Evolutionary conservation across 2,888 invertebrate species (phyloP).

Genomic region (Acleris literana): DNA sequence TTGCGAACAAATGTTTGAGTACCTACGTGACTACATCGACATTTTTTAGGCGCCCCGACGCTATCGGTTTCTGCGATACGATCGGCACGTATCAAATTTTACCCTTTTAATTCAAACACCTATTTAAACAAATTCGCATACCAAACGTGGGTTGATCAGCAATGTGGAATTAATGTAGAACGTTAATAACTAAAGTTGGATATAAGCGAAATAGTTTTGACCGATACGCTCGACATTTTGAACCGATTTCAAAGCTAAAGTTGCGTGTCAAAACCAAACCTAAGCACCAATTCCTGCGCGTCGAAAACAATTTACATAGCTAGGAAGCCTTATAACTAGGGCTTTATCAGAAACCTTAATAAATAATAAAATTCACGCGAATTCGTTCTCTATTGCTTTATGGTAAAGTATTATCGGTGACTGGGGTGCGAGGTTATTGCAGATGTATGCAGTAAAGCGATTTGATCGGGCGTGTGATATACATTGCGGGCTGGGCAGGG

Average conservation of each 20-base stretch:
- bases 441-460: conserved; percentile 48
- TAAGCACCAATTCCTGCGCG: conserved; percentile 53
- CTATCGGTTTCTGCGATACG: conserved; percentile 23
- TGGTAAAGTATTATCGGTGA: conserved; percentile 51
- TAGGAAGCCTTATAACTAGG: conserved; percentile 68
- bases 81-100: not conserved
- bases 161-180: not conserved
- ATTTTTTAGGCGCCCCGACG: conserved; percentile 40
- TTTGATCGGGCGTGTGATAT: conserved; percentile 33
- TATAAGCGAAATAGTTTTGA: not conserved
- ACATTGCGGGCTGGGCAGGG: conserved; percentile 42
- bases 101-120: no score
- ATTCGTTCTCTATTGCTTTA: conserved; percentile 49
- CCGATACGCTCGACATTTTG: not conserved
- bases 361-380: conserved; percentile 44
- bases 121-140: no score
- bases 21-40: conserved; percentile 49
- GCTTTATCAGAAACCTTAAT: conserved; percentile 32
- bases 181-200: conserved; percentile 22
- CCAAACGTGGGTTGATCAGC: not conserved
- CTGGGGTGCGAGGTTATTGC: conserved; percentile 52
- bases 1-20: conserved; percentile 53
- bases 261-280: conserved; percentile 51
- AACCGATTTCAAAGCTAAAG: conserved; percentile 18
- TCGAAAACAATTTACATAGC: conserved; percentile 58